Evolutionary conservation across 2,113 vertebrate species (phyloP).

Genomic region (Pampusana beccarii): DNA sequence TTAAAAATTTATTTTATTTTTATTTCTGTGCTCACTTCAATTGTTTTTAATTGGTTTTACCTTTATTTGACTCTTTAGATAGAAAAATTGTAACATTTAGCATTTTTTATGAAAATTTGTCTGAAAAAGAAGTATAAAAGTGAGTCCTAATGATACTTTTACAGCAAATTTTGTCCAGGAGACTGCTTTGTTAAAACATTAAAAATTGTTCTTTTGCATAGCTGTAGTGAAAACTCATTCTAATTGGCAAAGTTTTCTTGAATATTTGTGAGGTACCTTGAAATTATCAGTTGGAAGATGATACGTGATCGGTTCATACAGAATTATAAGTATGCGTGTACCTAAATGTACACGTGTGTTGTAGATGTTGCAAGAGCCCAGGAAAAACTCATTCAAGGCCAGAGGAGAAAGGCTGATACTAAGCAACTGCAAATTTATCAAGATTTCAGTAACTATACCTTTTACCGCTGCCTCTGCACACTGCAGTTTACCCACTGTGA

Average conservation of each 20-base stretch:
- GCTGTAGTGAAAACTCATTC: background rate
- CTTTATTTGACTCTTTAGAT: background rate
- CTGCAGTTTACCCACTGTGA: background rate
- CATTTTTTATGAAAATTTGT: background rate
- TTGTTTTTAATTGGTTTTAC: background rate
- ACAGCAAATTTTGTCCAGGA: background rate
- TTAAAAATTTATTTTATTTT: background rate
- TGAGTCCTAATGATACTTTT: background rate
- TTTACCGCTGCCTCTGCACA: background rate
- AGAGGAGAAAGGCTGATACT: background rate
- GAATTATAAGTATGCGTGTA: background rate
- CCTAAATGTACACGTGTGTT: background rate
- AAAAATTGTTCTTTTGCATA: background rate
- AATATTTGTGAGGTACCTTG: background rate
- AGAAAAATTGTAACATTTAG: background rate
- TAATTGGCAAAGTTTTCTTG: background rate
- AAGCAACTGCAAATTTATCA: background rate
- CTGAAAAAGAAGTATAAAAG: background rate
- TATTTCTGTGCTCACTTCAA: background rate
- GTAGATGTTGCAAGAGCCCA: background rate
- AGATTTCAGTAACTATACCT: background rate
- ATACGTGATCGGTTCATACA: rapidly evolving
- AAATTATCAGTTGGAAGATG: background rate
- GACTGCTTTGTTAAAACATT: background rate
- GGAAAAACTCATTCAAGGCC: background rate